Evolutionary conservation across 2,888 invertebrate genomes (phyloP), one percentile per base, ranked within the genome.

Genomic region (Ectemnius lituratus): DNA sequence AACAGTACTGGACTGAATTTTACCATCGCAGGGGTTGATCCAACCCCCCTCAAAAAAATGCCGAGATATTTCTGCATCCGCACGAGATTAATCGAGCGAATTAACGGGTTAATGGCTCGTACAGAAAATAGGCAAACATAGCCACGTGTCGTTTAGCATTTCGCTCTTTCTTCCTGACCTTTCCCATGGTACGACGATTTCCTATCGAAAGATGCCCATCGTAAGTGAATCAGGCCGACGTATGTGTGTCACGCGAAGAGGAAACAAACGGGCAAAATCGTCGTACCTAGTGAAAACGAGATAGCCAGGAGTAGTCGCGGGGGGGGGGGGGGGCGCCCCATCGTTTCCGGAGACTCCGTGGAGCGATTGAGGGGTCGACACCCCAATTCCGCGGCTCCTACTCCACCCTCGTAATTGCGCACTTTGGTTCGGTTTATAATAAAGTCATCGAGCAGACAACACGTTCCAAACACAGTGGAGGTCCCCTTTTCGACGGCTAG

Each of bases 361-460:
- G 37, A 37, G 37, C 37, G 37, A 37, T 46, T 76, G 70, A 76
- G 78, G 81, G 84, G 82, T 67, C 75, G 73, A 70, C 80, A 76
- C 79, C 84, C 84, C 79, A 75, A 76, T 73, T 68, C 72, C 37
- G 37, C 37, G 68, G 69, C 45, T 79, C 68, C 68, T 76, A 76
- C 76, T 66, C 79, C 79, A 84, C 84, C 80, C 82, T 82, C 75
- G 78, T 87, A 85, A 87, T 88, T 88, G 87, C 83, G 79, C 88
- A 85, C 83, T 88, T 88, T 71, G 85, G 70, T 86, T 82, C 82
- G 78, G 82, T 86, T 82, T 88, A 86, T 87, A 85, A 88, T 87
- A 85, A 85, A 88, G 86, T 88, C 85, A 86, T 87, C 81, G 81
- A 67, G 68, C 75, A 64, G 73, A 74, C 73, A 76, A 81, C 80